phyloP scores from a whole-genome alignment of 2,113 vertebrate species.

The Ia io region DNA sequence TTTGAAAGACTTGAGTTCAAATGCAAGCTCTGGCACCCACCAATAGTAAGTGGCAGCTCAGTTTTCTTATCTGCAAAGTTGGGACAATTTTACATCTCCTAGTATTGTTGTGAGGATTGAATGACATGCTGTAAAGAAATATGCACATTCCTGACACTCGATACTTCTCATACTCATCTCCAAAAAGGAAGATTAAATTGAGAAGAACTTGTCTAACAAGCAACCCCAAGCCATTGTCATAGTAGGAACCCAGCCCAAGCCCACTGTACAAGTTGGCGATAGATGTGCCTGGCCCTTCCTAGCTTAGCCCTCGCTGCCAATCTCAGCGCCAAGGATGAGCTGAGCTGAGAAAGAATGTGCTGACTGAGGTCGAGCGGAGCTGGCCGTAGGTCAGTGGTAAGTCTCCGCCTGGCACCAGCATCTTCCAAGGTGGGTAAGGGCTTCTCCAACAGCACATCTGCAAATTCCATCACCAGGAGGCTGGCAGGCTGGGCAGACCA shows the following conservation, averaged over 20 bases:
- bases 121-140: background rate
- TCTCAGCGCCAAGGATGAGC: conserved; percentile 43
- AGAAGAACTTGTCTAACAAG: conserved; percentile 13
- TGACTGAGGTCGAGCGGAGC: background rate
- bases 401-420: conserved; percentile 28
- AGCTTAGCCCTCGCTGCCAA: background rate
- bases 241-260: background rate
- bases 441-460: background rate
- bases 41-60: background rate
- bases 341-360: conserved; percentile 46
- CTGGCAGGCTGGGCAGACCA: background rate
- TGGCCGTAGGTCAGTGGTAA: conserved; percentile 36
- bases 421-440: background rate
- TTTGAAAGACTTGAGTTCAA: background rate
- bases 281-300: background rate
- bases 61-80: background rate
- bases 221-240: background rate
- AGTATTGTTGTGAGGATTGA: background rate
- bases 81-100: background rate
- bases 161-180: background rate
- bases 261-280: background rate
- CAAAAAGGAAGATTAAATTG: background rate
- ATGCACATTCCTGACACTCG: background rate
- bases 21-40: background rate
- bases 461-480: background rate